These are phyloP conservation scores for Enoplolaimus lenunculus DNA, from an alignment of 2,888 invertebrate genomes.

Conservation along the genomic window DNA sequence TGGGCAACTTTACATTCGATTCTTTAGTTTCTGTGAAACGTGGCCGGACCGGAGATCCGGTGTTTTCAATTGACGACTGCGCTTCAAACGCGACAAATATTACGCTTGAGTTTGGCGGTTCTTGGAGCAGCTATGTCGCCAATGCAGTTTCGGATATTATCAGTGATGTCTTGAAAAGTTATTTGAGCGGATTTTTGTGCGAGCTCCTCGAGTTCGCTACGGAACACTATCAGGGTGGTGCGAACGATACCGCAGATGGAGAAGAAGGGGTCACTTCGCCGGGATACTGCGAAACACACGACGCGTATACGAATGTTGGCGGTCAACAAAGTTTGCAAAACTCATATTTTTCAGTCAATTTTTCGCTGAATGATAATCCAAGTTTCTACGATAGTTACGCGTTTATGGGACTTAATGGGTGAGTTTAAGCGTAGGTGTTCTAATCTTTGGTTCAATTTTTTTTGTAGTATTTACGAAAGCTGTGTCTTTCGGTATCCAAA, in stretches of 20 bases:
- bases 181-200: neutral
- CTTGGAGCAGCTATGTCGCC: neutral
- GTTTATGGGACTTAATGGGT: neutral
- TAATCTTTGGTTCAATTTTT: too few relatives aligned
- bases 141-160: neutral
- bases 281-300: neutral
- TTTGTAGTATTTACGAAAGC: too few relatives aligned
- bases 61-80: neutral
- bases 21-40: neutral
- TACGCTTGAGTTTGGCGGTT: neutral
- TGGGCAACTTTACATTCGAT: neutral
- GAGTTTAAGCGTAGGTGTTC: neutral
- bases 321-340: neutral
- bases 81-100: neutral
- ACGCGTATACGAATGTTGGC: neutral
- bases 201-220: neutral
- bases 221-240: too few relatives aligned
- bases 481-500: too few relatives aligned
- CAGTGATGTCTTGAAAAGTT: neutral
- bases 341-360: neutral
- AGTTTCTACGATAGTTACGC: neutral
- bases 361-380: neutral
- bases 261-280: too few relatives aligned
- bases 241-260: neutral
- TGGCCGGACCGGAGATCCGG: neutral